Base-by-base conservation (phyloP, 2,797 vertebrate species). In the Synanceia verrucosa region DNA sequence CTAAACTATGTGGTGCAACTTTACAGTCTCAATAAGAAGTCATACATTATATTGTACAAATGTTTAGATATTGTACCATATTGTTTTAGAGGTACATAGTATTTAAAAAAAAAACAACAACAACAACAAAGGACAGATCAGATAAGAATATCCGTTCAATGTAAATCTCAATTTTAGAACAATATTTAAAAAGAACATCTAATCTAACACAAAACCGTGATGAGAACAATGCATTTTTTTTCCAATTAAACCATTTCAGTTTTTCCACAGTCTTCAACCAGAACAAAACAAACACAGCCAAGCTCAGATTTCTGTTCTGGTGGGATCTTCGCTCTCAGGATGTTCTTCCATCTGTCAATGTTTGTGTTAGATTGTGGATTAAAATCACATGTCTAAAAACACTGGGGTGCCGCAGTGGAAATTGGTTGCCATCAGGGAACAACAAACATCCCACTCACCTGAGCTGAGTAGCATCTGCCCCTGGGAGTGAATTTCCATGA, bases 401-500 rank as follows among this genome's bases (percentile, higher is more conserved):
- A 21, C 19, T 41, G 18, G 43, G 16, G 28, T 31, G 51, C 24
- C 78, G 65, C 36, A 31, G 39, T 41, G 53, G 61, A 9, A 64
- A 64, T 24, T 26, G 19, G 37, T 12, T 55, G 43, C 10, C 62
- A 16, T 44, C 28, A 48, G 33, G 19, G 1, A 59, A 68, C 33
- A 65, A 36, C 23, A 71, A 67, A 37, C 14, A 11, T 64, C 52
- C 13, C 44, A 57, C 63, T 81, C 50, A 92, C 92, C 81, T 75
- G 76, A 64, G 73, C 23, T 18, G 78, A 67, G 72, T 66, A 82
- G 71, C 94, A 95, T 16, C 2, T 77, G 50, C 19, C 3, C 46
- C 47, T 88, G 5, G 86, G 77, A 55, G 79, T 36, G 51, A 72
- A 90, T 61, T 92, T 94, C 70, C 82, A 87, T 61, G 81, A 79